Conservation (phyloP, 1,140 invertebrate genomes). For the Halictus rubicundus region DNA sequence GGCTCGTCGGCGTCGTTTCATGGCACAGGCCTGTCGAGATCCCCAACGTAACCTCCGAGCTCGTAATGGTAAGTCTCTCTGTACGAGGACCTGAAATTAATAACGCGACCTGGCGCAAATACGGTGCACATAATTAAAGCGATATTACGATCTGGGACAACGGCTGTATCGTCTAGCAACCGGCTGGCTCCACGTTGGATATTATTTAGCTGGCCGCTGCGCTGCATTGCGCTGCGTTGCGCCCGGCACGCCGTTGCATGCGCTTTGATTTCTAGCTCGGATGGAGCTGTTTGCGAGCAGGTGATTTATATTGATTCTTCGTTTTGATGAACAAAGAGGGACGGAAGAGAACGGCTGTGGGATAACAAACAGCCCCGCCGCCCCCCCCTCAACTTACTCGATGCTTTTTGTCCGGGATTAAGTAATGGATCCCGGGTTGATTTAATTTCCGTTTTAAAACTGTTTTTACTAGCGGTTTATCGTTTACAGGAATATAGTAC, state of each 20-base stretch:
- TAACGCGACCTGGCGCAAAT: constrained; percentile 73
- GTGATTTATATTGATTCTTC: constrained; percentile 17
- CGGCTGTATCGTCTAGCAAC: constrained; percentile 51
- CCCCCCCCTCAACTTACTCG: neutral
- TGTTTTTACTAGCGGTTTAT: neutral
- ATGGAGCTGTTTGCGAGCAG: constrained; percentile 16
- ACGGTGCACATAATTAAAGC: constrained; percentile 73
- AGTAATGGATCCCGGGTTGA: neutral
- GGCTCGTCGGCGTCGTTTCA: constrained; percentile 37
- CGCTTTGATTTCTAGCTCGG: constrained; percentile 10
- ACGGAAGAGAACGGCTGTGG: neutral
- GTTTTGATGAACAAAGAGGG: neutral
- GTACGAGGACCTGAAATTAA: constrained; percentile 72
- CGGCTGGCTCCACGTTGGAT: constrained; percentile 32
- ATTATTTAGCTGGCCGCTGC: constrained; percentile 47
- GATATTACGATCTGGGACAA: constrained; percentile 70
- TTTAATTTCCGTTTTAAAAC: neutral
- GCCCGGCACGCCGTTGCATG: neutral
- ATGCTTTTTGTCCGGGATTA: neutral
- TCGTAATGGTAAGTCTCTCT: constrained; percentile 70
- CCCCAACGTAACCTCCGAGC: constrained; percentile 58
- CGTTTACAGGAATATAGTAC: too few relatives aligned
- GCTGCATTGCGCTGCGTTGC: too few relatives aligned
- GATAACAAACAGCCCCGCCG: neutral
- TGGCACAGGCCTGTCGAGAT: constrained; percentile 38